Percentiles rank a stretch among this genome's conserved stretches.
Evolutionary conservation across 2,113 vertebrate genomes (phyloP).

Genomic region (Pedetes capensis): DNA sequence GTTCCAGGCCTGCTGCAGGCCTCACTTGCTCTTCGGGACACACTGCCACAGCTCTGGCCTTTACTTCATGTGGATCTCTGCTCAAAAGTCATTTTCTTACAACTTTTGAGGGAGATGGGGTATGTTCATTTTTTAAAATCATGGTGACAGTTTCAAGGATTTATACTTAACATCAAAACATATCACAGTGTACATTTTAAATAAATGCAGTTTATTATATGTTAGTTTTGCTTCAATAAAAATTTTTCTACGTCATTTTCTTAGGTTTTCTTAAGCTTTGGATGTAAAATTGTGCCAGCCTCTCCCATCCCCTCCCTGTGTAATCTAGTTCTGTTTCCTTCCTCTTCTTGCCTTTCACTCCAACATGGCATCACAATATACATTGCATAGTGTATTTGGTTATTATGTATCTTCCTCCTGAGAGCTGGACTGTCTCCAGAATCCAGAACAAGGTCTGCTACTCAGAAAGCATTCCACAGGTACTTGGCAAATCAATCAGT

Average conservation of each 20-base stretch:
- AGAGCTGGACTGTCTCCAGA: neutral
- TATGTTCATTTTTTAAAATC: neutral
- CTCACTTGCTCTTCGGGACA: neutral
- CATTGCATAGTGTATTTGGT: neutral
- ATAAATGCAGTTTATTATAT: neutral
- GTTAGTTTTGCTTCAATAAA: neutral
- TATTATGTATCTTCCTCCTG: no score
- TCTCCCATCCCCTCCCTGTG: rapidly evolving
- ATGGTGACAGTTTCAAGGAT: neutral
- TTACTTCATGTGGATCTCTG: neutral
- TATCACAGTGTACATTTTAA: neutral
- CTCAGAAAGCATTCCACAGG: neutral
- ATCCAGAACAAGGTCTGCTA: neutral
- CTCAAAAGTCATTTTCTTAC: neutral
- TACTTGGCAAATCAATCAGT: no score
- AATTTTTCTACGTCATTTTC: neutral
- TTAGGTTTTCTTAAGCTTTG: neutral
- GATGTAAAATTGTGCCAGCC: neutral
- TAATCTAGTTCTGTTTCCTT: neutral
- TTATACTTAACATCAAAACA: neutral
- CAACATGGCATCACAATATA: rapidly evolving
- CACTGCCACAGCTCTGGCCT: rapidly evolving
- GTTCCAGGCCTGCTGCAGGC: neutral
- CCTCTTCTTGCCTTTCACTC: neutral
- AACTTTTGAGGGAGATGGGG: neutral